Base-by-base conservation (phyloP, 2,888 invertebrate genomes). In the Diarsia rubi region DNA sequence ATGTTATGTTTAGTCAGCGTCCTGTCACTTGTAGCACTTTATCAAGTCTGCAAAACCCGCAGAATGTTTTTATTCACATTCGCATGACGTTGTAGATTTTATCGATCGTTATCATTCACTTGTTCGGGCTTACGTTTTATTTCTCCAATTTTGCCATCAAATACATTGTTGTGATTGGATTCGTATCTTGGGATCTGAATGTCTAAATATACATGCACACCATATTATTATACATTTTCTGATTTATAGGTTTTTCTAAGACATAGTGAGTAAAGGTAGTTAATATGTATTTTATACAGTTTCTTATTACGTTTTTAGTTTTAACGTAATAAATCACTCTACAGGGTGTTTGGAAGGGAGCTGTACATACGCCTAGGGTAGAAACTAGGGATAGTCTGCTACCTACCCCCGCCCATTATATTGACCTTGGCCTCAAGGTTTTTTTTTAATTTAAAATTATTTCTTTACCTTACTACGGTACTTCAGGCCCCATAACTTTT, bases 61-160 rank as follows among this genome's bases (percentile, higher is more conserved):
- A 75, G 52, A 71, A 71, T 83, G 57, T 85, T 80, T 86, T 83
- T 79, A 80, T 78, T 87, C 82, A 78, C 80, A 86, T 89, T 88
- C 74, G 80, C 88, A 89, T 93, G 93, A 93, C 92, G 82, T 82
- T 79, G 91, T 88, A 89, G 63, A 80, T 87, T 86, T 79, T 88
- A 89, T 88, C 86, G 91, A 91, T 90, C 87, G 79, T 90, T 90
- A 92, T 92, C 90, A 88, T 86, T 78, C 79, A 81, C 85, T 87
- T 88, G 83, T 87, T 86, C 77, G 71, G 73, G 81, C 85, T 81
- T 83, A 83, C 75, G 78, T 86, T 85, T 88, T 88, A 82, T 88
- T 88, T 86, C 80, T 86, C 78, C 83, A 78, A 63, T 79, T 79
- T 70, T 71, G 37, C 82, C 73, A 74, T 83, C 85, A 81, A 71